A percentile compares a stretch with the other conserved stretches of the same genome.
Conservation (phyloP, 2,113 vertebrate species). For the Nannobrachium achirus region DNA sequence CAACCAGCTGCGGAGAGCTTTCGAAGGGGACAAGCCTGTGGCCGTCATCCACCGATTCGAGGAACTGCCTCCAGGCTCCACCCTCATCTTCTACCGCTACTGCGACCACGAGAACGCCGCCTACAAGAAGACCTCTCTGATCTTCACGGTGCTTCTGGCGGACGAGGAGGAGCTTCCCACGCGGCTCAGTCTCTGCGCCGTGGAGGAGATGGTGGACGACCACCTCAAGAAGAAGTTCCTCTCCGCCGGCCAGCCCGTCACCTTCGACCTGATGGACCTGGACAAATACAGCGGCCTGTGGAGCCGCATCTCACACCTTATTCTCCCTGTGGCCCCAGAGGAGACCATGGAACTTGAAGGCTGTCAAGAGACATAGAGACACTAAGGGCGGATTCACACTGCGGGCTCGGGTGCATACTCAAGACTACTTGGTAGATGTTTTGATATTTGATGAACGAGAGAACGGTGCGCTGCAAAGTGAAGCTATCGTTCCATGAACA, state of each 20-base stretch:
- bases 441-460: too few relatives aligned
- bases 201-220: slow-evolving; percentile 91
- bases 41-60: slow-evolving; percentile 90
- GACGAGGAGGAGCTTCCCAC: slow-evolving; percentile 74
- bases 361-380: slow-evolving; percentile 40
- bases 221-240: slow-evolving; percentile 84
- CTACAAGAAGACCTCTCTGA: slow-evolving; percentile 87
- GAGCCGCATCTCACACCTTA: slow-evolving; percentile 83
- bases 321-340: slow-evolving; percentile 75
- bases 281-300: slow-evolving; percentile 81
- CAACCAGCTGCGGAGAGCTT: slow-evolving; percentile 79
- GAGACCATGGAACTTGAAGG: slow-evolving; percentile 53
- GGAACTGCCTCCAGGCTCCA: slow-evolving; percentile 88
- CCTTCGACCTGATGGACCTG: slow-evolving; percentile 78
- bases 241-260: slow-evolving; percentile 38
- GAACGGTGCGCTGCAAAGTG: too few relatives aligned
- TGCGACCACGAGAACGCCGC: slow-evolving; percentile 93
- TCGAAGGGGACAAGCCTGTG: slow-evolving; percentile 78
- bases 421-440: too few relatives aligned
- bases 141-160: slow-evolving; percentile 89
- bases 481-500: too few relatives aligned
- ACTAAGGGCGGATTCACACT: too few relatives aligned
- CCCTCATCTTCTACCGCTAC: slow-evolving; percentile 97
- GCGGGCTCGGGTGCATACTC: too few relatives aligned
- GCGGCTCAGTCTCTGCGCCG: slow-evolving; percentile 62